Conservation (phyloP, 2,113 vertebrate species). For the Hyla sarda region DNA sequence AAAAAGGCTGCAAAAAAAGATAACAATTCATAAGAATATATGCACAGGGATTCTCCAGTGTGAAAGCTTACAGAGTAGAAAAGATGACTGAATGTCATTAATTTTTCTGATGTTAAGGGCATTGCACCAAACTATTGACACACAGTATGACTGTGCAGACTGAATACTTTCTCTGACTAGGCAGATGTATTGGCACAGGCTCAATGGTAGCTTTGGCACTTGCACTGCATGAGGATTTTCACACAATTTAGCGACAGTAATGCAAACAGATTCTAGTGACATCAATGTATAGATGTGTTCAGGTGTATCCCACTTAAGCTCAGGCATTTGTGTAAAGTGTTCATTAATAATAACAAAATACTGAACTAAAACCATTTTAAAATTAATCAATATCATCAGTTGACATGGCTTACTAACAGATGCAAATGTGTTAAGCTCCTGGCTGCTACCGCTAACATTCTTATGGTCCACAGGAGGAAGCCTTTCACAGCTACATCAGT, state of each 20-base stretch:
- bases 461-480: no score
- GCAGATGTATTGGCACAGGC: slow-evolving; percentile 34
- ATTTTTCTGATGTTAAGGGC: neutral
- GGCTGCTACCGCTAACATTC: no score
- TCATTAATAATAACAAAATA: neutral
- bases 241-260: slow-evolving; percentile 34
- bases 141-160: slow-evolving; percentile 37
- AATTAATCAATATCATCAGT: no score
- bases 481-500: no score
- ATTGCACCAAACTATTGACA: neutral
- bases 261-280: slow-evolving; percentile 44
- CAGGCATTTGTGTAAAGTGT: neutral
- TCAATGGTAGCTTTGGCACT: slow-evolving; percentile 43
- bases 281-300: neutral
- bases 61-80: neutral
- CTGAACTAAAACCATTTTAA: neutral
- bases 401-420: no score
- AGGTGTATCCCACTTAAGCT: slow-evolving; percentile 3
- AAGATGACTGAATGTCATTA: slow-evolving; percentile 1
- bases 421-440: no score
- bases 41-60: neutral
- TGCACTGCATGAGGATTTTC: slow-evolving; percentile 35
- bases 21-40: no score
- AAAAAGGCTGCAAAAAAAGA: no score
- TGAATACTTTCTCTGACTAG: slow-evolving; percentile 50